Evolutionary conservation across 2,113 vertebrate species (phyloP).

Genomic region (Petrocephalus zakoni): DNA sequence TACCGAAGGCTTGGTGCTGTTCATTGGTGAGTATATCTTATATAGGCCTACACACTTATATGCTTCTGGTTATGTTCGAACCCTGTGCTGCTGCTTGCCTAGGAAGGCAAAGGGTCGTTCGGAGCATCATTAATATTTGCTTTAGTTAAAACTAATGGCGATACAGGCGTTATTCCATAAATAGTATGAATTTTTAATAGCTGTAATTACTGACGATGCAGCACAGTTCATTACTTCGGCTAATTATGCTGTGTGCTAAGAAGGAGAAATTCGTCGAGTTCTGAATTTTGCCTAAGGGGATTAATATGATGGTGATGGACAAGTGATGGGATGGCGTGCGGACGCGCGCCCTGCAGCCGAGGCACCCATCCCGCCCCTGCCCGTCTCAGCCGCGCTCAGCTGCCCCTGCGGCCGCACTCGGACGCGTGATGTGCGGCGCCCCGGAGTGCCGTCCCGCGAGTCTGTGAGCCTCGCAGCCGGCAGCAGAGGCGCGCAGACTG

Average conservation of each 20-base stretch:
- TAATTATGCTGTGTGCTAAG: background rate
- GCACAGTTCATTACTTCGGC: background rate
- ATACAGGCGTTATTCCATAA: background rate
- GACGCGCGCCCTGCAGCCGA: background rate
- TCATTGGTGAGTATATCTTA: background rate
- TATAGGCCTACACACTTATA: background rate
- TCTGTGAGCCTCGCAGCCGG: constrained; percentile 30
- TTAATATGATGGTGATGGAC: background rate
- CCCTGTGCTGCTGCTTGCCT: background rate
- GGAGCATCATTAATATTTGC: background rate
- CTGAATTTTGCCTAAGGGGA: background rate
- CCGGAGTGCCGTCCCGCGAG: background rate
- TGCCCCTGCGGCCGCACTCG: background rate
- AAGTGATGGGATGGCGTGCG: background rate
- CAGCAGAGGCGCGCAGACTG: constrained; percentile 28
- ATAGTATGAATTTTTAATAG: background rate
- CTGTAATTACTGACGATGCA: background rate
- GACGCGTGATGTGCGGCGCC: background rate
- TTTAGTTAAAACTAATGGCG: background rate
- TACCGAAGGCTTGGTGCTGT: background rate
- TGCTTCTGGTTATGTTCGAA: background rate
- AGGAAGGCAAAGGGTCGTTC: background rate
- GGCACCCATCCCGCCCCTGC: background rate
- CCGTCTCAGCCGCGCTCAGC: background rate
- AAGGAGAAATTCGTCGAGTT: background rate